Evolutionary conservation across 92 coral and sea anemone species (phyloP).

Genomic region (Micromussa lordhowensis): DNA sequence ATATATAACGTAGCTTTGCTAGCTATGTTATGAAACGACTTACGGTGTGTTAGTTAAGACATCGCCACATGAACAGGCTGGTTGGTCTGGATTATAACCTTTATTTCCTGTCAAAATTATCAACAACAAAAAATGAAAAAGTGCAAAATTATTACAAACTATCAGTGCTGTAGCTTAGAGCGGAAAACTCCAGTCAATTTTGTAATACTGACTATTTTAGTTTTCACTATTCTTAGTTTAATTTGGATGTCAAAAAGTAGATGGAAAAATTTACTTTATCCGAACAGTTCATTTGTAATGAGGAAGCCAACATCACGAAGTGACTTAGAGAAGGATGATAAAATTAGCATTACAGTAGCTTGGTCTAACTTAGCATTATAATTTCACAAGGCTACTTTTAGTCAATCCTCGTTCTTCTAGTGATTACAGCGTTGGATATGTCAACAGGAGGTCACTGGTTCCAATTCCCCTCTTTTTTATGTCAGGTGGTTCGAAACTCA

Average conservation of each 20-base stretch:
- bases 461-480: no score
- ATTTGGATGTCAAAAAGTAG: neutral
- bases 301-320: neutral
- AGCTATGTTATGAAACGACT: neutral
- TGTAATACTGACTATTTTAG: neutral
- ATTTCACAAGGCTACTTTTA: no score
- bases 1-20: no score
- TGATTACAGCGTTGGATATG: no score
- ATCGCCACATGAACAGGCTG: conserved; percentile 31
- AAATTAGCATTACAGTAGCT: no score
- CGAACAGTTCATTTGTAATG: neutral
- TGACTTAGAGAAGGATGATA: no score
- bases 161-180: neutral
- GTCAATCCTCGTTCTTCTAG: no score
- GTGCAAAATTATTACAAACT: neutral
- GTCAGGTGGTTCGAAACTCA: no score
- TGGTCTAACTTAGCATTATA: no score
- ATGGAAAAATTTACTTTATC: neutral
- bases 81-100: neutral
- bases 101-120: neutral
- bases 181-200: neutral
- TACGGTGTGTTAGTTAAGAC: conserved; percentile 29
- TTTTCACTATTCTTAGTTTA: neutral
- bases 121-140: neutral
- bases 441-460: no score